Conservation (phyloP, 2,888 invertebrate species). For the Lasiommata megera region DNA sequence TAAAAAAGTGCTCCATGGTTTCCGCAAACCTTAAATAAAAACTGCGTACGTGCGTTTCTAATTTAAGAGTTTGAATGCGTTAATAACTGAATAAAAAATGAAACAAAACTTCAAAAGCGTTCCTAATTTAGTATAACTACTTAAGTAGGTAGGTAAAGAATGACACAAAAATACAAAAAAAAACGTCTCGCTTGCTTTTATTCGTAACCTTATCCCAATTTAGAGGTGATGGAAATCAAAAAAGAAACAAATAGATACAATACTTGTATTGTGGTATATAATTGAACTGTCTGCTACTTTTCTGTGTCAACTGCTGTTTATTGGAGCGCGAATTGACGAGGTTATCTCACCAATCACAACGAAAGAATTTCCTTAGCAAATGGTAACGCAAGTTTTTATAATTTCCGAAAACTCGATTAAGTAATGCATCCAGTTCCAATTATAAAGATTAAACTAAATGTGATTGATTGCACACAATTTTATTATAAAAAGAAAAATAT, state of each 20-base stretch:
- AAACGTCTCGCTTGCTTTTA: slow-evolving; percentile 1
- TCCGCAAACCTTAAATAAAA: not conserved
- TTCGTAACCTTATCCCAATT: slow-evolving; percentile 3
- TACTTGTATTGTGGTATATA: not conserved
- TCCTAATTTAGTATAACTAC: not conserved
- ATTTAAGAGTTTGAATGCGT: not conserved
- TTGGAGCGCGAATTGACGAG: not conserved
- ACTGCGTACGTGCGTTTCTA: not conserved
- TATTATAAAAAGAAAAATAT: no score
- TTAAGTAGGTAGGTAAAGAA: not conserved
- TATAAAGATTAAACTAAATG: no score
- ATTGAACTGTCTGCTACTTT: not conserved
- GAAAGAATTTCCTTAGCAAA: not conserved
- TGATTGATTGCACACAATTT: no score
- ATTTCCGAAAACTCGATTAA: no score
- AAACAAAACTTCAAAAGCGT: not conserved
- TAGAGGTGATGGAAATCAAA: not conserved
- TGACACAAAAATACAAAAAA: not conserved
- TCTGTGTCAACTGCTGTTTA: slow-evolving; percentile 5
- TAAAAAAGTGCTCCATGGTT: not conserved
- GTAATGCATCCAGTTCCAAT: no score
- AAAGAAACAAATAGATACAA: not conserved
- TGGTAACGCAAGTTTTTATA: no score
- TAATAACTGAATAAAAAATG: not conserved
- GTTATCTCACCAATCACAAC: not conserved